phyloP scores from a whole-genome alignment of 2,888 invertebrate species.

The Lymantria monacha region DNA sequence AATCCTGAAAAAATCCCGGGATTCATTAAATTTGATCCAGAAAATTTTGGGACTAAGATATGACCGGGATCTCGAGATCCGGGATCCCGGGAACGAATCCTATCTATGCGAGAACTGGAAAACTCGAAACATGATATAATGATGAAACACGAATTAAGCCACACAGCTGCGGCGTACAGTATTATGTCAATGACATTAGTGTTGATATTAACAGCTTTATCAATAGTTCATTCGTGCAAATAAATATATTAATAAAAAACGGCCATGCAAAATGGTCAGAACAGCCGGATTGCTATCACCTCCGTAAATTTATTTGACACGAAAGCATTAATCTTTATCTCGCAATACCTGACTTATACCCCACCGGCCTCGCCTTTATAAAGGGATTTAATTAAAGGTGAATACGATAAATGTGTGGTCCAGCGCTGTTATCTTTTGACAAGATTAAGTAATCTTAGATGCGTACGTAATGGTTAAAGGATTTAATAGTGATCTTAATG shows the following conservation, averaged over 20 bases:
- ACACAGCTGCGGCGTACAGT: not conserved
- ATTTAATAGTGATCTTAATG: conserved; percentile 36
- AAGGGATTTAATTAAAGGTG: conserved; percentile 65
- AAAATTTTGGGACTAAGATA: too few species aligned
- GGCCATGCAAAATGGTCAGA: conserved; percentile 35
- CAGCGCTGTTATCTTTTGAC: conserved; percentile 57
- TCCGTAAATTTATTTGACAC: conserved; percentile 75
- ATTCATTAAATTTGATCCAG: too few species aligned
- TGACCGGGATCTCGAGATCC: too few species aligned
- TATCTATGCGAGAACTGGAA: too few species aligned
- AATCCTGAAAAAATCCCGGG: too few species aligned
- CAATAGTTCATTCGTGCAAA: conserved; percentile 20
- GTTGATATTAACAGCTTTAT: conserved; percentile 27
- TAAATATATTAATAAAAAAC: conserved; percentile 18
- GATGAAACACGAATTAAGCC: not conserved
- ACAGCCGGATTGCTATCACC: conserved; percentile 50
- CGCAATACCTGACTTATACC: conserved; percentile 53
- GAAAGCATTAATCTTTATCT: conserved; percentile 73
- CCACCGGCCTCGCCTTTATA: conserved; percentile 43
- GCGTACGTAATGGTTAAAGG: conserved; percentile 57
- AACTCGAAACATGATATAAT: too few species aligned
- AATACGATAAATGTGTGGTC: conserved; percentile 73
- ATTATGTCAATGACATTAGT: conserved; percentile 17
- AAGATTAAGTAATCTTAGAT: conserved; percentile 59
- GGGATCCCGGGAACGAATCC: too few species aligned